Evolutionary conservation across 2,113 vertebrate genomes (phyloP), one percentile per base, ranked within the genome.

Genomic region (Otus sunia): DNA sequence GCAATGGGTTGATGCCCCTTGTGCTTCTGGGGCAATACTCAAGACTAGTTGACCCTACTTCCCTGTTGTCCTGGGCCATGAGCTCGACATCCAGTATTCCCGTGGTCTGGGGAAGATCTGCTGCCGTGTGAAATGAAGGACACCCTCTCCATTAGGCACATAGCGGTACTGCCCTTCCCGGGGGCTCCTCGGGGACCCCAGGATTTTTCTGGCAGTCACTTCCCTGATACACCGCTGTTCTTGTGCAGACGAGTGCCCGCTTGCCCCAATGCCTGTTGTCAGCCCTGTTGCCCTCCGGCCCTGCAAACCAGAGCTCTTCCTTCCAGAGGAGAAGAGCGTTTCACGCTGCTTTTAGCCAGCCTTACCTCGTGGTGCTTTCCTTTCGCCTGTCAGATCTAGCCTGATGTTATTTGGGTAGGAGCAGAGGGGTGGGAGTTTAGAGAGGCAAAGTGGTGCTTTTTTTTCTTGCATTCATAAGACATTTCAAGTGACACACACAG

Each of bases 401-500:
- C 89, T 86, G 86, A 74, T 5, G 3, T 73, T 88, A 86, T 92
- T 92, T 91, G 90, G 88, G 88, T 94, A 82, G 78, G 72, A 88
- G 59, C 74, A 75, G 26, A 82, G 77, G 88, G 92, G 83, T 87
- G 86, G 88, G 95, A 95, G 91, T 85, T 72, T 56, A 67, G 58
- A 88, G 87, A 90, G 55, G 68, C 62, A 90, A 75, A 87, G 78
- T 47, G 43, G 59, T 88, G 69, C 49, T 52, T 76, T 81, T 69
- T 52, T 72, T 63, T 20, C 58, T 81, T 68, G n/a, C 63, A 77
- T 91, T 95, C 86, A 34, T 56, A 68, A 91, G 88, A 62, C 39
- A 43, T 92, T 78, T 94, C 53, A 81, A 80, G 55, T 78, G 96
- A 94, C 91, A 89, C 71, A 68, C 73, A 30, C 23, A 92, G 94